Conservation (phyloP, 2,113 vertebrate species). For the Enhydra lutris region DNA sequence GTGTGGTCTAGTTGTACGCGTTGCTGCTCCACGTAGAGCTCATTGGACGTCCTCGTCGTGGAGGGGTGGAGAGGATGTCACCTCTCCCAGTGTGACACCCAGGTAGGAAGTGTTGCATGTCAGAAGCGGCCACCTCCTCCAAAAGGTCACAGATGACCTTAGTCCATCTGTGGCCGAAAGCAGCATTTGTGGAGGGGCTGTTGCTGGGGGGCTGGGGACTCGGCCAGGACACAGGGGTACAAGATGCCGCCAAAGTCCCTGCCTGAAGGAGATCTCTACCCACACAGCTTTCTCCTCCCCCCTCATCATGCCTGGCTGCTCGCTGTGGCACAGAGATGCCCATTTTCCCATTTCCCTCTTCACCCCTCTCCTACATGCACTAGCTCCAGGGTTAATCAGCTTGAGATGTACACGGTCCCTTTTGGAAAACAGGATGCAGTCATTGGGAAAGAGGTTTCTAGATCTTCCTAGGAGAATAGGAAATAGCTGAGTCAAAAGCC, state of each 20-base stretch:
- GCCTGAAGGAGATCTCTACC: not conserved
- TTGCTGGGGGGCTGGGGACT: fast-evolving
- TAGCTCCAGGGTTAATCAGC: not conserved
- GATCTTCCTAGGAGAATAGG: not conserved
- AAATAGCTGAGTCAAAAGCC: not conserved
- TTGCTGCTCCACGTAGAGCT: not conserved
- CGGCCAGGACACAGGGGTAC: fast-evolving
- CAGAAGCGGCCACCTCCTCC: not conserved
- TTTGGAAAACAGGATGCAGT: not conserved
- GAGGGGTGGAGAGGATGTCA: too few species aligned
- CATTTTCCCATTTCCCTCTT: too few species aligned
- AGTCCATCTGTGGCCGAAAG: not conserved
- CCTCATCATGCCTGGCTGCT: fast-evolving
- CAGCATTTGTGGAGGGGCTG: not conserved
- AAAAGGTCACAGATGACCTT: not conserved
- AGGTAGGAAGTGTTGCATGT: not conserved
- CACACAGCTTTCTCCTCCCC: fast-evolving
- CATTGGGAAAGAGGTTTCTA: not conserved
- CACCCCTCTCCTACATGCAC: fast-evolving
- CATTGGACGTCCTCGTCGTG: too few species aligned
- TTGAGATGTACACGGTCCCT: fast-evolving
- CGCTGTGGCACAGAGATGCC: fast-evolving
- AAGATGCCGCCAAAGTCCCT: fast-evolving
- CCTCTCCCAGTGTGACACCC: fast-evolving
- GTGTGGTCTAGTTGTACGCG: not conserved